Percentiles rank a stretch among this genome's conserved stretches.
phyloP scores from a whole-genome alignment of 2,888 invertebrate species.

The Rhingia rostrata region DNA sequence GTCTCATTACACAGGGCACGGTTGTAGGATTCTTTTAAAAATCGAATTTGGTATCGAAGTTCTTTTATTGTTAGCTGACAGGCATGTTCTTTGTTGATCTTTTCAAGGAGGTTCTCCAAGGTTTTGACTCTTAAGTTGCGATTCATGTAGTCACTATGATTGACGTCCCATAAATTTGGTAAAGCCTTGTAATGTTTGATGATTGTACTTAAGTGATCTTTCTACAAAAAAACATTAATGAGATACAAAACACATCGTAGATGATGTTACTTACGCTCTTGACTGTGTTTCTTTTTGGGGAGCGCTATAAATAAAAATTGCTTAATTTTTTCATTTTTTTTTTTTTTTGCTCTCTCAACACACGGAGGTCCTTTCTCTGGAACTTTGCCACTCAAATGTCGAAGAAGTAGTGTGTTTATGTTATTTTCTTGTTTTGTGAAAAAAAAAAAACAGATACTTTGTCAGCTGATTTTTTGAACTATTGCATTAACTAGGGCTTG shows the following conservation, averaged over 20 bases:
- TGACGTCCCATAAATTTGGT: constrained; percentile 6
- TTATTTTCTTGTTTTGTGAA: too few species aligned
- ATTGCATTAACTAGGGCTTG: too few species aligned
- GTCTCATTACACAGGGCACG: background rate
- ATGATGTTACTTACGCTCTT: background rate
- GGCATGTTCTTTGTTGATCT: background rate
- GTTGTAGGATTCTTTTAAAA: background rate
- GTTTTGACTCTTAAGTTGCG: background rate
- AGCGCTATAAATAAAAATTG: background rate
- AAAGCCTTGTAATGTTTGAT: background rate
- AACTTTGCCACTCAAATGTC: too few species aligned
- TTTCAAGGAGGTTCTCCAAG: background rate
- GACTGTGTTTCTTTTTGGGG: background rate
- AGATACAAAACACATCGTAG: background rate
- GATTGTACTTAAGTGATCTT: background rate
- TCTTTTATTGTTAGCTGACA: background rate
- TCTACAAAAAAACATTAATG: background rate
- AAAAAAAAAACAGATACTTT: too few species aligned
- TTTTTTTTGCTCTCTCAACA: too few species aligned
- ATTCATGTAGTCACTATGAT: background rate
- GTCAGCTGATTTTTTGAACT: too few species aligned
- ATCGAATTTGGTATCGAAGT: constrained; percentile 3
- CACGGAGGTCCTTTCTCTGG: too few species aligned
- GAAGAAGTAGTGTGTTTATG: too few species aligned
- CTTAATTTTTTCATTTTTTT: too few species aligned